phyloP scores from a whole-genome alignment of 1,140 invertebrate species.

The Chironomus tepperi region DNA sequence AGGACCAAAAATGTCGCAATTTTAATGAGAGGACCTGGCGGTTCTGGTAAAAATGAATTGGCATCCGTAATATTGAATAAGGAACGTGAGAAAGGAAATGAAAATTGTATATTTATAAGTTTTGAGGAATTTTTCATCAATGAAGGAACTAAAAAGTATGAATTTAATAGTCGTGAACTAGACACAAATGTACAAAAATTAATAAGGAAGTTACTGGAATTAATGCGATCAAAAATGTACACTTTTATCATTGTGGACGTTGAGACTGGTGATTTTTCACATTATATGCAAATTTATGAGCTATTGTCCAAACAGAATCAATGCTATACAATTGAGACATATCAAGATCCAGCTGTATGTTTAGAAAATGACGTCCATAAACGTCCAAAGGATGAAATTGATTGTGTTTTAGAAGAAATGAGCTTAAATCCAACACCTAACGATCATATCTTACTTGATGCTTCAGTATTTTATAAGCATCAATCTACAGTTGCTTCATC shows the following conservation, averaged over 20 bases:
- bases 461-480: neutral
- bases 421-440: constrained; percentile 57
- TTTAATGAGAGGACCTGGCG: neutral
- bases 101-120: neutral
- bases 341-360: constrained; percentile 68
- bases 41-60: neutral
- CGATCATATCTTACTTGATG: constrained; percentile 30
- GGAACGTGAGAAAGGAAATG: neutral
- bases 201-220: neutral
- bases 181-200: neutral
- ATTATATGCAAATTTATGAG: neutral
- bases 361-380: constrained; percentile 77
- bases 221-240: neutral
- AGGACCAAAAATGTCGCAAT: neutral
- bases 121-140: neutral
- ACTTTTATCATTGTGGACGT: neutral
- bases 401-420: constrained; percentile 65
- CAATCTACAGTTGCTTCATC: neutral
- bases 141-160: neutral
- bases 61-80: neutral
- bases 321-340: constrained; percentile 54
- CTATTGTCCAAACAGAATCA: neutral
- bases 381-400: constrained; percentile 67
- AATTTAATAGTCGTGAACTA: neutral
- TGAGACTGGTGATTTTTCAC: neutral